These are phyloP conservation scores for Erebia palarica DNA, from an alignment of 2,888 invertebrate species.

Conservation along the genomic window DNA sequence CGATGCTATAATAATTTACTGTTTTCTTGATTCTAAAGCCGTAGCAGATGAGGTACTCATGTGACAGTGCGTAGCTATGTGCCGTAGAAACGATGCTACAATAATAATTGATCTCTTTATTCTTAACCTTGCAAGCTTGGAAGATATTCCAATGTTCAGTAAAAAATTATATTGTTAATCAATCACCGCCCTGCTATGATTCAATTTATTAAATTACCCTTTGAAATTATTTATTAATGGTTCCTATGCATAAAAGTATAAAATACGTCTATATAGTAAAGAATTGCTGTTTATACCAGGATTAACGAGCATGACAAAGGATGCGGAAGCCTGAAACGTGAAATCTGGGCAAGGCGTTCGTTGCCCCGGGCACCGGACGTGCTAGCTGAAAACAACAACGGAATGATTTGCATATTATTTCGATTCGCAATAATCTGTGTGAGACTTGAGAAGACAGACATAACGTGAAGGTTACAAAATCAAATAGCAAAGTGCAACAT, in stretches of 20 bases:
- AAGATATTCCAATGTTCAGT: too few species aligned
- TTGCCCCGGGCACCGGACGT: conserved; percentile 6
- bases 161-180: too few species aligned
- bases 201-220: not conserved
- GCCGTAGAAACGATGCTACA: too few species aligned
- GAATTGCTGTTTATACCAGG: not conserved
- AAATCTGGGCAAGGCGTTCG: conserved; percentile 20
- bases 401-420: conserved; percentile 9
- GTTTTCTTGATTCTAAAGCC: too few species aligned
- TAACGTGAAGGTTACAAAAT: too few species aligned
- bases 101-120: too few species aligned
- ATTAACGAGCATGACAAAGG: conserved; percentile 11
- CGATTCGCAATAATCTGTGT: not conserved
- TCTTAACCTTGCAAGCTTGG: too few species aligned
- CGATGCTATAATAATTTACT: too few species aligned
- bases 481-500: too few species aligned
- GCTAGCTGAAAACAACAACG: conserved; percentile 4
- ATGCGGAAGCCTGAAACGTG: conserved; percentile 20
- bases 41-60: too few species aligned
- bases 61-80: too few species aligned
- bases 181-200: too few species aligned
- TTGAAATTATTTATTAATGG: not conserved
- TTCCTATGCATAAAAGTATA: not conserved
- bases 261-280: not conserved
- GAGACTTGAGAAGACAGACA: not conserved